phyloP scores from a whole-genome alignment of 35 echinoderm and acorn worm species.

The Ptychodera flava region DNA sequence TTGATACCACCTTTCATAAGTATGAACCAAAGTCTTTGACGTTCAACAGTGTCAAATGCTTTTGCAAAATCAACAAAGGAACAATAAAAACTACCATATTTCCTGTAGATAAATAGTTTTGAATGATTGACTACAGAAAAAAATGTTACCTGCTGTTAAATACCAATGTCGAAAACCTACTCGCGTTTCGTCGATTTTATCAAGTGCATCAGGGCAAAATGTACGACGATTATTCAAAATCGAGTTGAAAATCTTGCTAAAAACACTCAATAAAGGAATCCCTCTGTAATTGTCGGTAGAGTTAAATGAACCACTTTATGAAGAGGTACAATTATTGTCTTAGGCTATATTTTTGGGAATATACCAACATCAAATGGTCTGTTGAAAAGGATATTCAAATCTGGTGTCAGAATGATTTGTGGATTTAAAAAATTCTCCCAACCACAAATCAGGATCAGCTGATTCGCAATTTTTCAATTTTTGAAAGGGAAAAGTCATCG shows the following conservation, averaged over 20 bases:
- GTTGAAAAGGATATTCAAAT: too few species aligned
- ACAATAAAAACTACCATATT: neutral
- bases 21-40: neutral
- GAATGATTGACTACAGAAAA: neutral
- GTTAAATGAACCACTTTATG: neutral
- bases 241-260: neutral
- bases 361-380: too few species aligned
- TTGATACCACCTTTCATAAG: neutral
- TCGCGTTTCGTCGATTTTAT: neutral
- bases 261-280: neutral
- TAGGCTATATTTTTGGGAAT: neutral
- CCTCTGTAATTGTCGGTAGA: neutral
- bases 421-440: too few species aligned
- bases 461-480: too few species aligned
- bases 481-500: too few species aligned
- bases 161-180: neutral
- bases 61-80: neutral
- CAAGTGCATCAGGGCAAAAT: neutral
- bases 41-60: neutral
- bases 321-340: neutral
- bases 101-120: neutral
- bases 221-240: neutral
- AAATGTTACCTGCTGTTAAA: neutral
- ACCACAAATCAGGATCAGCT: too few species aligned
- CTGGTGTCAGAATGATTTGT: too few species aligned